phyloP scores from a whole-genome alignment of 2,797 vertebrate species.

The Sparus aurata region DNA sequence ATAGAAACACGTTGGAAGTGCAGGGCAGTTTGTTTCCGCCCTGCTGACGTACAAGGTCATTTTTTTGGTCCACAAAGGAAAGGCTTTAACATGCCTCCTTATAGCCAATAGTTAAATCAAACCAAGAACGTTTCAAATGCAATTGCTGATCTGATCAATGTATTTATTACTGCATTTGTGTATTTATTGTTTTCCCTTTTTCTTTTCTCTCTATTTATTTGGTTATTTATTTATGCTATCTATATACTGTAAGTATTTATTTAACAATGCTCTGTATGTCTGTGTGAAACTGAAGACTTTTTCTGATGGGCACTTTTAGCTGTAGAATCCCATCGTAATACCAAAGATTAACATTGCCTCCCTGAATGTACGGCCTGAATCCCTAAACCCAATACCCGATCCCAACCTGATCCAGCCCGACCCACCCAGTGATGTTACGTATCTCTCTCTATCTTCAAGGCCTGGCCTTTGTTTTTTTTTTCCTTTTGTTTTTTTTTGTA shows the following conservation, averaged over 20 bases:
- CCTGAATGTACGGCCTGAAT: conserved; percentile 88
- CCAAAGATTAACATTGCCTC: conserved; percentile 90
- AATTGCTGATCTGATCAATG: conserved; percentile 81
- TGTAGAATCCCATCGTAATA: conserved; percentile 88
- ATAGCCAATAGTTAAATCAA: conserved; percentile 76
- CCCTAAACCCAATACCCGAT: conserved; percentile 62
- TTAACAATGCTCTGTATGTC: conserved; percentile 86
- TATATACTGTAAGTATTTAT: conserved; percentile 89
- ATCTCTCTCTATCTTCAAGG: conserved; percentile 76
- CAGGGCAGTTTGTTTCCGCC: conserved; percentile 77
- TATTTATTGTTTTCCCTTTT: conserved; percentile 84
- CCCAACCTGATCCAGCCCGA: conserved; percentile 37
- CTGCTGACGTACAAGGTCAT: conserved; percentile 77
- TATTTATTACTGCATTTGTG: conserved; percentile 86
- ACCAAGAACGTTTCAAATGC: conserved; percentile 79
- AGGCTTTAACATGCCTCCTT: conserved; percentile 79
- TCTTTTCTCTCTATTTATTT: conserved; percentile 81
- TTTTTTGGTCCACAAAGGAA: conserved; percentile 82
- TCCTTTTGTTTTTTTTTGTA: conserved; percentile 59
- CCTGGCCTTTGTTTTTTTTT: conserved; percentile 66
- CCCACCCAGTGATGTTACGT: conserved; percentile 78
- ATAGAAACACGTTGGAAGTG: conserved; percentile 78
- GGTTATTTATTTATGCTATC: conserved; percentile 87
- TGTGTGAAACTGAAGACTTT: conserved; percentile 86
- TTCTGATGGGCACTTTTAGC: conserved; percentile 88